These are phyloP conservation scores for Temnothorax longispinosus DNA, from an alignment of 1,140 invertebrate genomes.

Conservation along the genomic window DNA sequence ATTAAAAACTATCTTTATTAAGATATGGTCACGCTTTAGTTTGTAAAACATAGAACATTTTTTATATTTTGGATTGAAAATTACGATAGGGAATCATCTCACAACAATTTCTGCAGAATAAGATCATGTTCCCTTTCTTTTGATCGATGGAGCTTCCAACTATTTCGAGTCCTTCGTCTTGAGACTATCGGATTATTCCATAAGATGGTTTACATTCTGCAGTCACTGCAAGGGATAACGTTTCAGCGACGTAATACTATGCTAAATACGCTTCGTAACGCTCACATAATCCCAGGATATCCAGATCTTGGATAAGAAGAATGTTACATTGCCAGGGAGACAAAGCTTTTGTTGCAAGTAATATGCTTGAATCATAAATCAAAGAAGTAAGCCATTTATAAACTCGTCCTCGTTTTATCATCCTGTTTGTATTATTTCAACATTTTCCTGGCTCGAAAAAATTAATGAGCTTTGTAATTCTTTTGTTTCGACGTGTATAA, in stretches of 20 bases:
- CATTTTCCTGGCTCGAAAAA: not conserved
- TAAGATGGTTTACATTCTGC: conserved; percentile 36
- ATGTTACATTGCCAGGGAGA: conserved; percentile 5
- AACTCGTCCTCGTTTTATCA: conserved; percentile 10
- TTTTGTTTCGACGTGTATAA: not conserved
- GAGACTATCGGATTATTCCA: conserved; percentile 41
- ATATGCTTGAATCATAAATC: conserved; percentile 42
- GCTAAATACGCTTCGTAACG: conserved; percentile 48
- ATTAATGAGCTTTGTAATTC: not conserved
- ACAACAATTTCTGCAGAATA: not conserved
- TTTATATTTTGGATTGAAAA: not conserved
- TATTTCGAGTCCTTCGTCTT: conserved; percentile 5
- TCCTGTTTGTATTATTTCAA: not conserved
- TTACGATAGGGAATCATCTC: not conserved
- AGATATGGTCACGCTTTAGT: not conserved
- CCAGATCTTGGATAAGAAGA: conserved; percentile 33
- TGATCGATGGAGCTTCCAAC: not conserved
- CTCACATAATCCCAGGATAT: conserved; percentile 22
- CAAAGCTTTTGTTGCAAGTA: conserved; percentile 8
- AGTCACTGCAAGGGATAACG: conserved; percentile 27
- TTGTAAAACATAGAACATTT: not conserved
- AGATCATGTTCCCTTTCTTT: not conserved
- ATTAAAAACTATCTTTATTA: not conserved
- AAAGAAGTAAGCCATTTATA: conserved; percentile 25
- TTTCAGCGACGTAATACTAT: conserved; percentile 58